Evolutionary conservation across 2,888 invertebrate species (phyloP), one percentile per base, ranked within the genome.

Genomic region (Tinea trinotella): DNA sequence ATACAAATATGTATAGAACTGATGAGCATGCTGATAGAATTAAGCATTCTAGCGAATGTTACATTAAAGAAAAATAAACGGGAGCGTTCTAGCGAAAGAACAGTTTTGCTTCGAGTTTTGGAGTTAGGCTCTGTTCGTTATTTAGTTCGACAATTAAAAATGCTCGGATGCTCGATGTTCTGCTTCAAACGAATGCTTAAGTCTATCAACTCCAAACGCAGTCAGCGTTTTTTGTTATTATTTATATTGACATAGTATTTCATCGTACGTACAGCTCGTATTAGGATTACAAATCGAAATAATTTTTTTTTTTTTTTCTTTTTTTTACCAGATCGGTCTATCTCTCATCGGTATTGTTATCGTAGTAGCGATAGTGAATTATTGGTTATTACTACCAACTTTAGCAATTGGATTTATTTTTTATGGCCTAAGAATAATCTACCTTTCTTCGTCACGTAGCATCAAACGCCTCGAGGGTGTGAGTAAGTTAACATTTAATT

Each of bases 271-370:
- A n/a, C n/a, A n/a, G n/a, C n/a, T n/a, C n/a, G n/a, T n/a, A n/a
- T n/a, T n/a, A n/a, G n/a, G n/a, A n/a, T 9, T 9, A 30, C 34
- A 30, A 30, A 30, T 7, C 7, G 9, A 30, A 30, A 30, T 30
- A 7, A 7, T 30, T 30, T 9, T 7, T 30, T 7, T 30, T 30
- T 30, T 30, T 30, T 30, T 30, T 7, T 30, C n/a, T n/a, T n/a
- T n/a, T n/a, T n/a, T n/a, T n/a, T n/a, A n/a, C 7, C 91, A 95
- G 87, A 92, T 97, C 57, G 93, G 93, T n/a, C 86, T 95, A 0
- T 88, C 93, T 0, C 87, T 96, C 17, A 82, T 92, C 60, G 96
- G 96, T 64, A 92, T 96, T 57, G 90, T 94, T 56, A 87, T 92
- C 9, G 93, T 97, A 10, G 90, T 96, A 3, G 91, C 90, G 0